Evolutionary conservation across 2,797 vertebrate species (phyloP), one percentile per base, ranked within the genome.

Genomic region (Odontamblyopus rebecca): DNA sequence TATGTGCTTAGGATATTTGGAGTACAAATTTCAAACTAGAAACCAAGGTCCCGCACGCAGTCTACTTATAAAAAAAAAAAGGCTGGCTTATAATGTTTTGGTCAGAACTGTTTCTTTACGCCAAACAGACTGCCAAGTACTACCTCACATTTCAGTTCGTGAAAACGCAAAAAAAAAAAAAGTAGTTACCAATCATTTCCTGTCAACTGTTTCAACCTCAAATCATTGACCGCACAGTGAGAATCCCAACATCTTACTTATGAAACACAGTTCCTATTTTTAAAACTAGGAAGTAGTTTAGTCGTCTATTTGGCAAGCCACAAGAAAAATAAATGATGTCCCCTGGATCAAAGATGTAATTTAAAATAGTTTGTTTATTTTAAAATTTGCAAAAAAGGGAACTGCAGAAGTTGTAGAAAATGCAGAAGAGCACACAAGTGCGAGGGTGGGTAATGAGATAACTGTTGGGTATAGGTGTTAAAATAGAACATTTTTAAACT

Each of bases 191-290:
- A 74, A 76, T 72, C 59, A 79, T 87, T 88, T 91, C 89, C 87
- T 86, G 84, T 85, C 23, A 63, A 78, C 68, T 18, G 51, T 79
- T 89, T 87, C 76, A 74, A 79, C 69, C 62, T 48, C 69, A 19
- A 13, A 29, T 23, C 71, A 59, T 48, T 67, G 50, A 67, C 69
- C 68, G 54, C 67, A 60, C 65, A n/a, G 44, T 7, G 60, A 80
- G 60, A 80, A 48, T 75, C 54, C 79, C 59, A 23, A 53, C 12
- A 56, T 72, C 18, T 63, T 67, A 63, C 51, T 71, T 60, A 84
- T 85, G 56, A 77, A 83, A 75, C 4, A 0, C 35, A 83, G 64
- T 90, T 88, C 87, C 85, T 77, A 78, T 83, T 90, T 88, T 72
- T 72, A 32, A 82, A 64, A 81, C 62, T 75, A 74, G 86, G 88